A percentile compares a stretch with the other conserved stretches of the same genome.
Conservation (phyloP, 2,797 vertebrate genomes). For the Naso thynnoides region DNA sequence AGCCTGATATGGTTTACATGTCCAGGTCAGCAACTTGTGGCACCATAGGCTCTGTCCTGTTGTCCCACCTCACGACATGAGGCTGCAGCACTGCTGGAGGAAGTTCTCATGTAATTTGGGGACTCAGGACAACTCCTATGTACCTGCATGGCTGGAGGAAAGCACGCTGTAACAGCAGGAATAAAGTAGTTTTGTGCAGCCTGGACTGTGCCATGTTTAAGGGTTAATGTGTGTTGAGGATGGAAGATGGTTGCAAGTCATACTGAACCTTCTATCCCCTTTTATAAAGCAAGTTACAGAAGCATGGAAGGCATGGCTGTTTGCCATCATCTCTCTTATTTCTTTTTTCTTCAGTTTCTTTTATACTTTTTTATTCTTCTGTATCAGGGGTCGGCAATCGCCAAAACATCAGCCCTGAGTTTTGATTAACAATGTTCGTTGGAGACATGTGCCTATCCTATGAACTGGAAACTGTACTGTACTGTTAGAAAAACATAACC, state of each 20-base stretch:
- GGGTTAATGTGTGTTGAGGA: constrained; percentile 26
- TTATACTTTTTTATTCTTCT: constrained; percentile 17
- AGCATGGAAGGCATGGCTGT: constrained; percentile 81
- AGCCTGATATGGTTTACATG: constrained; percentile 44
- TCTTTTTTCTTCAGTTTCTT: not conserved
- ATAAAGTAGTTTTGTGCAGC: constrained; percentile 41
- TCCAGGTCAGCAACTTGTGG: constrained; percentile 45
- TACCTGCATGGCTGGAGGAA: constrained; percentile 73
- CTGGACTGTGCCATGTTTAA: constrained; percentile 62
- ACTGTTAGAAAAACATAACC: not conserved
- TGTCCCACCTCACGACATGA: constrained; percentile 43
- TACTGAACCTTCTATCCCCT: constrained; percentile 45
- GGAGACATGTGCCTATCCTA: not conserved
- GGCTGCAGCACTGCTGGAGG: constrained; percentile 28
- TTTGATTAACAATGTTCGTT: not conserved
- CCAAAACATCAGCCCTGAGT: constrained; percentile 4
- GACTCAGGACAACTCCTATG: constrained; percentile 67
- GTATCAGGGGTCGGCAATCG: constrained; percentile 44
- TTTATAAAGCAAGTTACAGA: constrained; percentile 57
- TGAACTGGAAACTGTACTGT: not conserved
- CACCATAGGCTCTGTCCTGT: constrained; percentile 69
- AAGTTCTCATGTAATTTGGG: constrained; percentile 19
- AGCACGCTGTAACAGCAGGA: constrained; percentile 51
- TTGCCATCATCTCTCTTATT: constrained; percentile 58
- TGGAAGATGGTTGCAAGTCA: constrained; percentile 30